Conservation (phyloP, 2,888 invertebrate genomes). For the Hypsopygia costalis region DNA sequence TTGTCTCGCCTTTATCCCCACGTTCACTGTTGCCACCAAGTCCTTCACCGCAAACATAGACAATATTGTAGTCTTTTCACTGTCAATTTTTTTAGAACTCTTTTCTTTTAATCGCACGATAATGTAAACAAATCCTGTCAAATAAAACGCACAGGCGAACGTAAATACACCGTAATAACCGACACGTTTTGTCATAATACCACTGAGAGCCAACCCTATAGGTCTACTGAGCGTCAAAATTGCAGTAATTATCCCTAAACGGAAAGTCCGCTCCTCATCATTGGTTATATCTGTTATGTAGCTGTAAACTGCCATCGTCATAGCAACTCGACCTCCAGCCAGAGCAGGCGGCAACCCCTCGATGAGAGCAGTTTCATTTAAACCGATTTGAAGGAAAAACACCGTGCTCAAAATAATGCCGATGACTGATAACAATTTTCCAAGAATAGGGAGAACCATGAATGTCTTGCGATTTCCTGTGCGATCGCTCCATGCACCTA, state of each 20-base stretch:
- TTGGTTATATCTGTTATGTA: conserved; percentile 82
- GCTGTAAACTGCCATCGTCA: conserved; percentile 82
- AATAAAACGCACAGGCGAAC: conserved; percentile 63
- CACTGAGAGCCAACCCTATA: conserved; percentile 76
- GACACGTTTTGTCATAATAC: conserved; percentile 69
- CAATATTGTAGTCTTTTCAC: conserved; percentile 43
- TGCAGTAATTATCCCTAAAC: conserved; percentile 81
- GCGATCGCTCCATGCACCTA: conserved; percentile 83
- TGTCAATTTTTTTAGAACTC: conserved; percentile 50
- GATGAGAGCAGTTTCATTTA: conserved; percentile 77
- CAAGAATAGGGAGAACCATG: conserved; percentile 80
- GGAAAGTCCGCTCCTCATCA: conserved; percentile 80
- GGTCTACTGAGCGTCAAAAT: conserved; percentile 75
- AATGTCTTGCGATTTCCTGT: conserved; percentile 81
- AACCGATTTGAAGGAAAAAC: conserved; percentile 76
- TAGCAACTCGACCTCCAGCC: conserved; percentile 81
- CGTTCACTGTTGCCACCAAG: conserved; percentile 68
- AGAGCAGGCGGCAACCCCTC: conserved; percentile 81
- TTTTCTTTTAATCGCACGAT: conserved; percentile 60
- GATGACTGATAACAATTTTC: conserved; percentile 76
- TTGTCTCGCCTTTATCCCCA: conserved; percentile 57
- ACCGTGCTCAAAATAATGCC: conserved; percentile 80
- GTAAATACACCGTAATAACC: conserved; percentile 74
- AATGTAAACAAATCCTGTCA: conserved; percentile 67
- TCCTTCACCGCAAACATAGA: conserved; percentile 61